Evolutionary conservation across 2,113 vertebrate genomes (phyloP).

Genomic region (Terrapene triunguis): DNA sequence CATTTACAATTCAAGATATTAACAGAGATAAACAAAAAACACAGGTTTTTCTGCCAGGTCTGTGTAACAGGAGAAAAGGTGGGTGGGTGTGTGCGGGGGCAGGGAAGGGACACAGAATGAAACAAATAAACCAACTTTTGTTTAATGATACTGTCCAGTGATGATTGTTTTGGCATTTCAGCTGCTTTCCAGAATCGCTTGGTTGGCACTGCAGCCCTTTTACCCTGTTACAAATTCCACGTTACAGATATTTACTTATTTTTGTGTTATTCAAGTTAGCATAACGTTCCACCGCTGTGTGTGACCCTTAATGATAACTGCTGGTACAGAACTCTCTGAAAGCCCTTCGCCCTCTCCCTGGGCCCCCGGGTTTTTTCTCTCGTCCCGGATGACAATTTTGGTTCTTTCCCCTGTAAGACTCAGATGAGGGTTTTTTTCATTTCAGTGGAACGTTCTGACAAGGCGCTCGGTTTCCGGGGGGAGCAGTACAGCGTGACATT

Average conservation of each 20-base stretch:
- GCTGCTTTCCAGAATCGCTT: background rate
- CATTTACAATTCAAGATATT: slow-evolving; percentile 93
- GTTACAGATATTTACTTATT: background rate
- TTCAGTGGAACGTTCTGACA: background rate
- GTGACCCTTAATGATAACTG: background rate
- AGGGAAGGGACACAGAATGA: background rate
- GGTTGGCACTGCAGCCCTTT: background rate
- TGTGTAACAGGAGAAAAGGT: slow-evolving; percentile 38
- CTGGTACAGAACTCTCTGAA: background rate
- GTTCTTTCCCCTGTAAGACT: background rate
- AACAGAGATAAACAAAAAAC: slow-evolving; percentile 77
- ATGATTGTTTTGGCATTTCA: slow-evolving; percentile 60
- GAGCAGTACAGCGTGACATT: background rate
- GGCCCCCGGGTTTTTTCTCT: background rate
- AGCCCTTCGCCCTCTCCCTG: background rate
- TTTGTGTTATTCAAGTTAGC: no score
- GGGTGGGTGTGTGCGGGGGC: background rate
- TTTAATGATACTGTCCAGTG: background rate
- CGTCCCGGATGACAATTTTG: rapidly evolving
- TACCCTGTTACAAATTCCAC: background rate
- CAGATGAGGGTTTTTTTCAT: background rate
- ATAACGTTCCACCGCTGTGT: background rate
- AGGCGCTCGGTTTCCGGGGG: background rate
- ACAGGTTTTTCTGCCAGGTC: slow-evolving; percentile 50
- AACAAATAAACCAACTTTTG: background rate